These are phyloP conservation scores for Carterocephalus palaemon DNA, from an alignment of 2,888 invertebrate species.

Conservation along the genomic window DNA sequence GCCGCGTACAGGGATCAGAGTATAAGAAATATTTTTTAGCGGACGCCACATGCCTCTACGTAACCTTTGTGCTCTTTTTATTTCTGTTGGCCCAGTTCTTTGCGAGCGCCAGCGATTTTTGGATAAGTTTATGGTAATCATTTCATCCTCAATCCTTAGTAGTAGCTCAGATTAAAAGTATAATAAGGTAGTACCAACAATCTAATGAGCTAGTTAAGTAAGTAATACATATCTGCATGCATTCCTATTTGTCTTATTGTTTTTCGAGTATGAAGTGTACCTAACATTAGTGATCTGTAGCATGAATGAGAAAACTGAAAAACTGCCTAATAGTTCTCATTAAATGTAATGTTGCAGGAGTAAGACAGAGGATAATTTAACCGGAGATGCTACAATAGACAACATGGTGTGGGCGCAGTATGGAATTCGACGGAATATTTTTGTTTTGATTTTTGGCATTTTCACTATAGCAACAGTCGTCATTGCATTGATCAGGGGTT, in stretches of 20 bases:
- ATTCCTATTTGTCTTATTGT: too few species aligned
- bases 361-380: slow-evolving; percentile 59
- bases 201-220: too few species aligned
- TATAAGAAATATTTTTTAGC: slow-evolving; percentile 65
- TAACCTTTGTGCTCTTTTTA: slow-evolving; percentile 48
- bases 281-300: too few species aligned
- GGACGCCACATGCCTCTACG: slow-evolving; percentile 50
- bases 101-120: slow-evolving; percentile 67
- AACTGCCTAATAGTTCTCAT: not conserved
- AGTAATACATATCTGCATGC: too few species aligned
- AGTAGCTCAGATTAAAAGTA: too few species aligned
- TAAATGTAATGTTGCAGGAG: slow-evolving; percentile 47
- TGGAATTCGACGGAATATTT: slow-evolving; percentile 53
- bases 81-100: slow-evolving; percentile 79
- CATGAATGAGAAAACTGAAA: too few species aligned
- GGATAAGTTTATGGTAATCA: slow-evolving; percentile 65
- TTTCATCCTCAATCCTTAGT: too few species aligned
- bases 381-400: slow-evolving; percentile 63
- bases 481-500: slow-evolving; percentile 81
- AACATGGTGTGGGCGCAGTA: slow-evolving; percentile 57
- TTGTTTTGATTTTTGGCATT: slow-evolving; percentile 75
- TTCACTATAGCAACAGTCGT: slow-evolving; percentile 77
- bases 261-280: too few species aligned
- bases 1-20: slow-evolving; percentile 59
- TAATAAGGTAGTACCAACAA: too few species aligned